These are phyloP conservation scores for human DNA, from an alignment of 2,113 vertebrate species.

Conservation along the genomic window DNA sequence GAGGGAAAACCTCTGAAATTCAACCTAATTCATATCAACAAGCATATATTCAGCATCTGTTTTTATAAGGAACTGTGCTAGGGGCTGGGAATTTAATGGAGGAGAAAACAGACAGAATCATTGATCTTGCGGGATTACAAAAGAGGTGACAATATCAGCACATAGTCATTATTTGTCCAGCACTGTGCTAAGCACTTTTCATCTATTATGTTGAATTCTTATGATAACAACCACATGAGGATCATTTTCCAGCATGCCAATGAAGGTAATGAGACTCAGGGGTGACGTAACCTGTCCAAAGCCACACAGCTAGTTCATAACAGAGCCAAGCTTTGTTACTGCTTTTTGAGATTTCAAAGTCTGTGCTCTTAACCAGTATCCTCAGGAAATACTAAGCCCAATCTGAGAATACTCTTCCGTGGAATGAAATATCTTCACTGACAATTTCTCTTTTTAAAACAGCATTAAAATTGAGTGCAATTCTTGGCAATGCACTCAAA, in stretches of 20 bases:
- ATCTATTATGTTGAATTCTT: background rate
- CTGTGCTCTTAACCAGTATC: background rate
- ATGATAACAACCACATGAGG: background rate
- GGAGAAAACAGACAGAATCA: background rate
- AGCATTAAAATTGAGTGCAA: background rate
- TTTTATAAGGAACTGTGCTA: background rate
- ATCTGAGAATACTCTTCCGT: background rate
- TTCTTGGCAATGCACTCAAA: background rate
- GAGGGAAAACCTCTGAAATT: background rate
- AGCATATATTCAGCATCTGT: background rate
- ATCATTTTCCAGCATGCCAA: background rate
- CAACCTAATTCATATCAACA: background rate
- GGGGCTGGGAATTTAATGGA: background rate
- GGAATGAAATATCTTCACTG: background rate
- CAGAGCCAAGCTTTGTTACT: background rate
- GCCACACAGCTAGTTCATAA: background rate
- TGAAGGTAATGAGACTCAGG: background rate
- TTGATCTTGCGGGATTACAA: background rate
- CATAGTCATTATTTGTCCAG: background rate
- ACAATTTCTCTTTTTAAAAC: background rate
- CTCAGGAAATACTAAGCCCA: background rate
- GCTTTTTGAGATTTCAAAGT: background rate
- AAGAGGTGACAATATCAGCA: background rate
- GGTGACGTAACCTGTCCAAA: rapidly evolving
- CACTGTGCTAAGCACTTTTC: background rate